phyloP scores from a whole-genome alignment of 2,113 vertebrate genomes.

The Guaruba guarouba region DNA sequence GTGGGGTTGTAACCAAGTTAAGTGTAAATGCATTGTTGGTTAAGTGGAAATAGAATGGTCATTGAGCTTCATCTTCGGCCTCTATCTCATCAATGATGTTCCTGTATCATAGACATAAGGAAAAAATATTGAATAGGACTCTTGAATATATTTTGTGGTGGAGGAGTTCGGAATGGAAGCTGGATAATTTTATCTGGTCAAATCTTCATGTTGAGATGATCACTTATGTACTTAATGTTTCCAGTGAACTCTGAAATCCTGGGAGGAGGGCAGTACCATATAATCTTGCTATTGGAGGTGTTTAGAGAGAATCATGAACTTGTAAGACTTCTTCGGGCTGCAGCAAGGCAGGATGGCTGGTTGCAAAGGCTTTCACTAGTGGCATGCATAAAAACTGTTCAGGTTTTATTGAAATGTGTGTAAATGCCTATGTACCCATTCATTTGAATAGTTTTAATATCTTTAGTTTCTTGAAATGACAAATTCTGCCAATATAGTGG shows the following conservation, averaged over 20 bases:
- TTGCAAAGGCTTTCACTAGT: not conserved
- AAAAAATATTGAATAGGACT: not conserved
- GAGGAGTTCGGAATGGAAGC: not conserved
- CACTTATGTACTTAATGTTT: not conserved
- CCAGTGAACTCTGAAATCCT: not conserved
- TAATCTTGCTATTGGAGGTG: not conserved
- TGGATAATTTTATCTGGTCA: not conserved
- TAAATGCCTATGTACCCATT: not conserved
- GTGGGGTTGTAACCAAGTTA: not conserved
- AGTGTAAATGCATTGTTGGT: not conserved
- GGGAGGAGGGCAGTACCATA: rapidly evolving
- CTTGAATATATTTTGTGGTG: not conserved
- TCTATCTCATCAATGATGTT: not conserved
- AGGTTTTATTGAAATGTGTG: not conserved
- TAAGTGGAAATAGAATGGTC: not conserved
- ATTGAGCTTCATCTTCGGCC: not conserved
- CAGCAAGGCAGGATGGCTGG: not conserved
- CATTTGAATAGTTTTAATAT: not conserved
- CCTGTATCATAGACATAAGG: not conserved
- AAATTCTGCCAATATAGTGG: not conserved
- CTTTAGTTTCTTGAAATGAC: not conserved
- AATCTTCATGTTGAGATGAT: not conserved
- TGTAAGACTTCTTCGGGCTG: not conserved
- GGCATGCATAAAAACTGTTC: not conserved
- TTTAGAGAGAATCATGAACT: not conserved